Evolutionary conservation across 2,113 vertebrate species (phyloP), one percentile per base, ranked within the genome.

Genomic region (Ifrita kowaldi): DNA sequence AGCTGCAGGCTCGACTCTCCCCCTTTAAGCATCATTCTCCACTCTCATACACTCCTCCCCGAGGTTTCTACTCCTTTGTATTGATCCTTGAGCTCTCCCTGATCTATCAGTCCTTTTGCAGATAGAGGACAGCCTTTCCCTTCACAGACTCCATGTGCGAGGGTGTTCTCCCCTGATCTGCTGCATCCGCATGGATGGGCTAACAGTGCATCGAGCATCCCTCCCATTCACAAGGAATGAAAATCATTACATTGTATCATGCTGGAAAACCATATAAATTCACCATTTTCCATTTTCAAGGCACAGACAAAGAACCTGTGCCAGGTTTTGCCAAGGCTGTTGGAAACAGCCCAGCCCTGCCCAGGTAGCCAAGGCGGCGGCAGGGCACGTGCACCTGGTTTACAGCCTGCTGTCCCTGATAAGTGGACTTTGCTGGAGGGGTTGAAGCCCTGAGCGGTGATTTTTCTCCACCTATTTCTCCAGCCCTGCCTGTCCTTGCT

Each of bases 1-100:
- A 93, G 90, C 88, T 82, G 92, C 83, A 93, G 88, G 19, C 79
- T 76, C 82, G 63, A 55, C 57, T 85, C 84, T 49, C 71, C 74
- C 70, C 60, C 22, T 86, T 55, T 37, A 23, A 81, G 47, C 64
- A 91, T 82, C 69, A 4, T 64, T 87, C 86, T 71, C 49, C 41
- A 16, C 53, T 59, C 77, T 44, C 16, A 1, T 15, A 26, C 87
- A 55, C 39, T 82, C 76, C 42, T 79, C 77, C 62, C 74, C 0
- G 6, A 95, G 32, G 62, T n/a, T 92, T 63, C 79, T 81, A 55
- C 88, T 95, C 80, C 64, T 88, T 80, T 27, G 4, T 89, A 93
- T 89, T 39, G 89, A 95, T 96, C 93, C 65, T 62, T 1, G 1
- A 78, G 74, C 91, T 68, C 44, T 28, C 87, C 75, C 33, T 1